Evolutionary conservation across 1,140 invertebrate species (phyloP), one percentile per base, ranked within the genome.

Genomic region (Pseudomyrmex flavicornis): DNA sequence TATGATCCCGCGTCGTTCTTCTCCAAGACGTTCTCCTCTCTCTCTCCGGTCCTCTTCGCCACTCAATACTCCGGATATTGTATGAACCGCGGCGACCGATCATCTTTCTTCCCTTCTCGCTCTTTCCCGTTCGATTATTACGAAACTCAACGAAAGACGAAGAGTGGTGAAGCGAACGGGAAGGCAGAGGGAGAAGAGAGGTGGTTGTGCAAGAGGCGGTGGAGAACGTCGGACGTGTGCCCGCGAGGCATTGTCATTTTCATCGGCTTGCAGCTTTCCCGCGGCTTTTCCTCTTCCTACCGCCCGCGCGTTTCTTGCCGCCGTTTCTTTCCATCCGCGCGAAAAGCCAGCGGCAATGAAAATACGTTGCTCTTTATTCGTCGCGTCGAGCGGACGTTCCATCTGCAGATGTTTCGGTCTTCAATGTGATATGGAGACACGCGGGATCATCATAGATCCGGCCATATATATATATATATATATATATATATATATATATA

Each of bases 221-320:
- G 88, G 88, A 88, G 89, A 88, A 88, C 84, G 86, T 90, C 85
- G 85, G 86, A 88, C 84, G 87, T 89, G 85, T 89, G 88, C 90
- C 89, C 86, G 75, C 54, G 74, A 87, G 90, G 86, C 89, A 90
- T 91, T 91, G 89, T 91, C 90, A 91, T 91, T 91, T 91, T 91
- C 90, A 85, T 90, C 80, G 83, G 79, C 83, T 84, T 74, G 83
- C 77, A 82, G 85, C 76, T 88, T 84, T 84, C 77, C 82, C 83
- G 82, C 74, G 73, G 77, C 88, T 83, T 83, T 85, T 80, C 26
- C 65, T 69, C 48, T 54, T 52, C 26, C 46, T 69, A n/a, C 46
- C 26, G 12, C 76, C 46, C 48, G 20, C 22, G 35, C 56, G 56
- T 75, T 63, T 48, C 72, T 83, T 75, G 58, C 62, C 52, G 22